Conservation (phyloP, 1,140 invertebrate species). For the Microvelia longipes region DNA sequence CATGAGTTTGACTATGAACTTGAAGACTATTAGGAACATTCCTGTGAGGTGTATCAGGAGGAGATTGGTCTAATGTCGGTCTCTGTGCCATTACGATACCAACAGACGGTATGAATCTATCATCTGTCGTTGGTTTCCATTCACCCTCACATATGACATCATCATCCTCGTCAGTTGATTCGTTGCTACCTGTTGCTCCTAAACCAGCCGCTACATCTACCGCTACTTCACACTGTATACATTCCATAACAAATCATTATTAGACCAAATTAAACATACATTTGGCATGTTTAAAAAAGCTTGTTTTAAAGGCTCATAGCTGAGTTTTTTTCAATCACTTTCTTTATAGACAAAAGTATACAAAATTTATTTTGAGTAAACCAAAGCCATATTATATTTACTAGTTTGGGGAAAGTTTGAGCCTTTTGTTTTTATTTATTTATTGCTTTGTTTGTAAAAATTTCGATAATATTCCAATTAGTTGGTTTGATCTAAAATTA, state of each 20-base stretch:
- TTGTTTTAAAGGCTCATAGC: conserved; percentile 2
- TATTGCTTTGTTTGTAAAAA: too few species aligned
- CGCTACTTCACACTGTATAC: too few species aligned
- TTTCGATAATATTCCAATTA: too few species aligned
- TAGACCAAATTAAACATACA: not conserved
- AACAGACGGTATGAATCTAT: conserved; percentile 42
- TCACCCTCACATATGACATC: conserved; percentile 17
- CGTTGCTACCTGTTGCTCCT: not conserved
- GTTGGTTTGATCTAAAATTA: too few species aligned
- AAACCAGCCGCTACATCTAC: too few species aligned
- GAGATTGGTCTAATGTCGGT: conserved; percentile 18
- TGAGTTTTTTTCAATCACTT: too few species aligned
- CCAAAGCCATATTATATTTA: too few species aligned
- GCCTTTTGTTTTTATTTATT: too few species aligned
- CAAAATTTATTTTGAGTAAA: too few species aligned
- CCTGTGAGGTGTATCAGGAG: conserved; percentile 14
- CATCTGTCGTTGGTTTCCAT: conserved; percentile 21
- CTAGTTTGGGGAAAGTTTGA: too few species aligned
- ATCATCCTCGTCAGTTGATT: conserved; percentile 8
- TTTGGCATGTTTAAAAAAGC: too few species aligned
- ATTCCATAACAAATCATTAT: conserved; percentile 3
- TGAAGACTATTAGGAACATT: conserved; percentile 24
- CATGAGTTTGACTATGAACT: conserved; percentile 38
- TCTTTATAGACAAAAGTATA: too few species aligned
- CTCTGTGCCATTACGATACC: conserved; percentile 43